phyloP scores from a whole-genome alignment of 2,113 vertebrate genomes.

The Collichthys lucidus region DNA sequence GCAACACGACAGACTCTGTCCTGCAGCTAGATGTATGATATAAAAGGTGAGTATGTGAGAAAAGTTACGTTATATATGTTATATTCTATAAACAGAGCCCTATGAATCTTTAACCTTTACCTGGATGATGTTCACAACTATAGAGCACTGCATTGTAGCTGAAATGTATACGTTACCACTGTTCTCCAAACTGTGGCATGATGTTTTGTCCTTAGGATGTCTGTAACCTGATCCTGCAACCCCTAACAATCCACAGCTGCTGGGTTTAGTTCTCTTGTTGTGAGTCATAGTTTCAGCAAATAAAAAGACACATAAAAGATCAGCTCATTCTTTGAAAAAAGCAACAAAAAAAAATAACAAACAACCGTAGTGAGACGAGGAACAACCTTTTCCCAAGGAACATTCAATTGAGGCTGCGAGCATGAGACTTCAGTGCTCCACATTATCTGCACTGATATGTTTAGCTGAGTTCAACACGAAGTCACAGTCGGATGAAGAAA shows the following conservation, averaged over 20 bases:
- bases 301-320: neutral
- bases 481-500: neutral
- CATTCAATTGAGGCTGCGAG: neutral
- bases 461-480: neutral
- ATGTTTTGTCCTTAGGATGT: neutral
- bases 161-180: neutral
- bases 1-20: no score
- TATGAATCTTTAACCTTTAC: no score
- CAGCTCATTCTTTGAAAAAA: neutral
- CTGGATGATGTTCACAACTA: neutral
- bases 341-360: neutral
- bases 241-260: neutral
- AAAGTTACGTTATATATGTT: no score
- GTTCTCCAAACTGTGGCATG: neutral
- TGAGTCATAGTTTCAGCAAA: conserved; percentile 12
- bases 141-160: neutral
- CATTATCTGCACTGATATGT: neutral
- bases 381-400: neutral
- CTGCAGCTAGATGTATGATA: no score
- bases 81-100: no score
- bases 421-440: neutral
- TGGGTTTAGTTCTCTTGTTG: neutral
- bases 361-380: neutral
- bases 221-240: neutral
- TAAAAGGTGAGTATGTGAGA: no score